Conservation (phyloP, 1,140 invertebrate genomes). For the Neodiprion fabricii region DNA sequence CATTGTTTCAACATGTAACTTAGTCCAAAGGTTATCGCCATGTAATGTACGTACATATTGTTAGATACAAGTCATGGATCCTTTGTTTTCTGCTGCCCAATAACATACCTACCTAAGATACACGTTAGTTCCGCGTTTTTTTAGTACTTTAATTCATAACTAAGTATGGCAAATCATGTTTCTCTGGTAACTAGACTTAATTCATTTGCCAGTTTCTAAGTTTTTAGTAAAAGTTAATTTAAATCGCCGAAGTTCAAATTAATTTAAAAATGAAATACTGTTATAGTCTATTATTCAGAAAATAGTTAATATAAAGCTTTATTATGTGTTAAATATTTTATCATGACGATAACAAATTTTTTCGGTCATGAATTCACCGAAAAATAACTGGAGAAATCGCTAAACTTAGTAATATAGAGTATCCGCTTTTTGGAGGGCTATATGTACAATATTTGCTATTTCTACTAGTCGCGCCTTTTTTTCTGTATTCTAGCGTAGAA, state of each 20-base stretch:
- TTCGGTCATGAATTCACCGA: background rate
- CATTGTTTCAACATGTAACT: no score
- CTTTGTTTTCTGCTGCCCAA: no score
- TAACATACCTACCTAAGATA: no score
- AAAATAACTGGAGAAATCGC: background rate
- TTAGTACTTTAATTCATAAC: no score
- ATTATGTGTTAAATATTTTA: background rate
- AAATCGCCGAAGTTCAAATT: slow-evolving; percentile 9
- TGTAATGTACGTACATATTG: no score
- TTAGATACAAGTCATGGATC: no score
- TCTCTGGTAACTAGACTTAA: no score
- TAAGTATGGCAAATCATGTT: no score
- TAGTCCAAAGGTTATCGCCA: no score
- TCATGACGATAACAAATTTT: background rate
- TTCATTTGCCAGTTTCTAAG: background rate
- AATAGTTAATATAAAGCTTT: background rate
- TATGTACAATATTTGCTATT: background rate
- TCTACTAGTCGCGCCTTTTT: background rate
- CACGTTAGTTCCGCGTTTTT: no score
- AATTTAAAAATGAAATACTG: background rate
- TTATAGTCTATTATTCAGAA: background rate
- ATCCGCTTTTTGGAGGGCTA: background rate
- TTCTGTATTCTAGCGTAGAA: background rate
- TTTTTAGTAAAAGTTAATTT: background rate
- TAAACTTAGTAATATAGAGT: background rate